phyloP scores from a whole-genome alignment of 2,888 invertebrate genomes.

The Xestobium rufovillosum region DNA sequence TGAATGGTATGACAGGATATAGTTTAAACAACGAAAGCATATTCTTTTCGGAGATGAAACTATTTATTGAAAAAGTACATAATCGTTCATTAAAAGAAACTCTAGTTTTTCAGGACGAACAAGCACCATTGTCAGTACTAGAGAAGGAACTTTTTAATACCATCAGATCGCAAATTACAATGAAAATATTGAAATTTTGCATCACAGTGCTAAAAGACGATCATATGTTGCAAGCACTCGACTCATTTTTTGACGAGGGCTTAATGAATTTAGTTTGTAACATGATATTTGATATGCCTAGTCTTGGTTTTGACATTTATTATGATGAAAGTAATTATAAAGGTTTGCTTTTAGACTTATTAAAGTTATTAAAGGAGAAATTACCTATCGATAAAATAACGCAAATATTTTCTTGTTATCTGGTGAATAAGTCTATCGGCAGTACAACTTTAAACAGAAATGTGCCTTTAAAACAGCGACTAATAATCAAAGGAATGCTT shows the following conservation, averaged over 20 bases:
- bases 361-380: too few species aligned
- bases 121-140: too few species aligned
- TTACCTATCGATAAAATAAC: too few species aligned
- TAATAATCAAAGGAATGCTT: slow-evolving; percentile 30
- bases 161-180: slow-evolving; percentile 9
- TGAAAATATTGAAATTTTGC: slow-evolving; percentile 13
- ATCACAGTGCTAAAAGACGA: slow-evolving; percentile 10
- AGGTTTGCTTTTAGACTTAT: background rate
- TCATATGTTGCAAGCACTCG: too few species aligned
- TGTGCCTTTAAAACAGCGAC: slow-evolving; percentile 28
- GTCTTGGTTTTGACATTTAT: slow-evolving; percentile 22
- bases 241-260: too few species aligned
- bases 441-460: slow-evolving; percentile 26
- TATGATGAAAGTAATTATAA: slow-evolving; percentile 5
- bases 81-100: too few species aligned
- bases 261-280: slow-evolving; percentile 27
- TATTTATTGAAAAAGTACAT: too few species aligned
- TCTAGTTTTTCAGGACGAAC: too few species aligned
- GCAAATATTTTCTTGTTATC: too few species aligned
- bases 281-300: slow-evolving; percentile 25
- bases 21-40: too few species aligned
- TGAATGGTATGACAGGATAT: slow-evolving; percentile 24
- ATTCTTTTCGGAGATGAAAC: too few species aligned
- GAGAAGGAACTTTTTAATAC: background rate
- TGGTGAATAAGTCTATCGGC: too few species aligned